Conservation (phyloP, 1,140 invertebrate genomes). For the Acromyrmex echinatior region DNA sequence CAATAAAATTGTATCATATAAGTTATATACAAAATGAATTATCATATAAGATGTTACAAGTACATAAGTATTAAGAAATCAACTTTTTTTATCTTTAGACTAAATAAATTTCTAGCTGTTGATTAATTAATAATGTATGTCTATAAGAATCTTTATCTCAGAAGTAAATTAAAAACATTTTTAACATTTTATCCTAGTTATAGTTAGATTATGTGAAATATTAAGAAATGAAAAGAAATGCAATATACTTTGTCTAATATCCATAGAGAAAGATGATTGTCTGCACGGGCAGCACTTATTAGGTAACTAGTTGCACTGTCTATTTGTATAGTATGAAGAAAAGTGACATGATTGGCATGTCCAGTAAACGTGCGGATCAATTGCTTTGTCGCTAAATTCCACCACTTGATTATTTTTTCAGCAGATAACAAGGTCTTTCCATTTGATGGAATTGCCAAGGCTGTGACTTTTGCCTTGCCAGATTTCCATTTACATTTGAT, state of each 20-base stretch:
- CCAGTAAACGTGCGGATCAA: conserved; percentile 90
- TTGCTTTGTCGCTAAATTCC: conserved; percentile 88
- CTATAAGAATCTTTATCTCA: background rate
- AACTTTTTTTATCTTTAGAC: background rate
- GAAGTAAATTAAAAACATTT: background rate
- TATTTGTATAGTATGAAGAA: conserved; percentile 86
- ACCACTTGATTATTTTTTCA: conserved; percentile 89
- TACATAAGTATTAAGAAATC: background rate
- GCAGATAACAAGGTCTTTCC: conserved; percentile 89
- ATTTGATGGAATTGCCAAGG: conserved; percentile 89
- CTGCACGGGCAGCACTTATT: conserved; percentile 88
- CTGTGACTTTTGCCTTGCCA: conserved; percentile 89
- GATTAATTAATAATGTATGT: background rate
- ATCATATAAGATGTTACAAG: background rate
- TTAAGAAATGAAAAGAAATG: background rate
- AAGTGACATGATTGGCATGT: conserved; percentile 89
- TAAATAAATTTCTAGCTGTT: background rate
- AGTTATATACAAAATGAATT: background rate
- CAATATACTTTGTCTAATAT: conserved; percentile 85
- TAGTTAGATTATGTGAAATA: background rate
- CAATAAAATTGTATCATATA: background rate
- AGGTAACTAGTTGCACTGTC: conserved; percentile 86
- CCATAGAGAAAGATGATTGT: conserved; percentile 89
- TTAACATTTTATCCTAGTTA: background rate
- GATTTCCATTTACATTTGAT: conserved; percentile 88